A percentile compares a stretch with the other conserved stretches of the same genome.
Evolutionary conservation across 2,888 invertebrate genomes (phyloP).

Genomic region (Molorchus minor): DNA sequence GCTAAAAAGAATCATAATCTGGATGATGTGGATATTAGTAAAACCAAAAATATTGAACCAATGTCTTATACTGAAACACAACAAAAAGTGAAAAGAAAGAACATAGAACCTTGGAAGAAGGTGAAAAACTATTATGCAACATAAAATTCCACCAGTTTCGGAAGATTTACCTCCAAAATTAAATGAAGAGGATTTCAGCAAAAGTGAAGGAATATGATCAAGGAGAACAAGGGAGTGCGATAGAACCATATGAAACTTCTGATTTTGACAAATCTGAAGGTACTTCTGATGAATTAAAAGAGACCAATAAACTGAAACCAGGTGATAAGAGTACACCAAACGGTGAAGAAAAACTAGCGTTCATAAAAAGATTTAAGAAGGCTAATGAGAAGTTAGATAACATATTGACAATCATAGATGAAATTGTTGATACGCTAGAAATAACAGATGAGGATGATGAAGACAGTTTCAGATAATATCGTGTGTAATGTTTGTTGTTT

Average conservation of each 20-base stretch:
- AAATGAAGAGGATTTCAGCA: conserved; percentile 13
- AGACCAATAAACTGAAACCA: no score
- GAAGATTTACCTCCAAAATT: conserved; percentile 3
- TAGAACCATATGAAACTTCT: not conserved
- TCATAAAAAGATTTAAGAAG: conserved; percentile 52
- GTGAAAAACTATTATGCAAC: not conserved
- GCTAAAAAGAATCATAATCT: not conserved
- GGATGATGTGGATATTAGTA: not conserved
- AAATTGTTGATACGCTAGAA: conserved; percentile 60
- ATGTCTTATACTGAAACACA: no score
- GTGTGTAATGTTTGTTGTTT: conserved; percentile 31
- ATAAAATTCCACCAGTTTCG: not conserved
- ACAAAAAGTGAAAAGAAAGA: no score
- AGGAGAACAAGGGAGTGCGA: conserved; percentile 26
- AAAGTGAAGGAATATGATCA: conserved; percentile 38
- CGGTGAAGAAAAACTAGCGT: conserved; percentile 36
- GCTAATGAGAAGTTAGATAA: conserved; percentile 58
- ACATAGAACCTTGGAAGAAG: no score
- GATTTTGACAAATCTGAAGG: not conserved
- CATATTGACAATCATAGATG: conserved; percentile 59
- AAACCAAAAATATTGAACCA: no score
- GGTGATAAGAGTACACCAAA: no score
- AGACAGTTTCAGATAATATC: conserved; percentile 28
- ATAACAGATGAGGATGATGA: conserved; percentile 50
- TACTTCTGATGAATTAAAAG: conserved; percentile 12